A percentile compares a stretch with the other conserved stretches of the same genome.
Evolutionary conservation across 2,888 invertebrate genomes (phyloP).

Genomic region (Hyposoter didymator): DNA sequence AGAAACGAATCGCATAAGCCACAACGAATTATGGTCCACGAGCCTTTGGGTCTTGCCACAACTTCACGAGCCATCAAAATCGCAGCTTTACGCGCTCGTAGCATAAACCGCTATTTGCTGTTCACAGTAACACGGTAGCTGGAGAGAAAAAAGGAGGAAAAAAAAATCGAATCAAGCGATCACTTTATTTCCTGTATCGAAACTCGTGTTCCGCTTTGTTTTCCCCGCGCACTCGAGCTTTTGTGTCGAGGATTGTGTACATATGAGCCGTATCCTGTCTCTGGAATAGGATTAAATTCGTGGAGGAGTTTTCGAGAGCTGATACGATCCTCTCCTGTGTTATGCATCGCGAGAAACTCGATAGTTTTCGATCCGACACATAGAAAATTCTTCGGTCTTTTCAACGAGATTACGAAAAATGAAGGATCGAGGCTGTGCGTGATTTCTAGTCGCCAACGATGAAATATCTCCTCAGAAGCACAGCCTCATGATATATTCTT

Average conservation of each 20-base stretch:
- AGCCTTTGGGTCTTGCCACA: no score
- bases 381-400: constrained; percentile 18
- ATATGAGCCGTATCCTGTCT: neutral
- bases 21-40: no score
- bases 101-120: no score
- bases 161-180: neutral
- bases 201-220: neutral
- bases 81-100: no score
- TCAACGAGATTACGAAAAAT: neutral
- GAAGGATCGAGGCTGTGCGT: neutral
- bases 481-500: neutral
- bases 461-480: neutral
- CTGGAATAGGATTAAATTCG: constrained; percentile 6
- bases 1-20: no score
- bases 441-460: constrained; percentile 19
- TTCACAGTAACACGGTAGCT: neutral
- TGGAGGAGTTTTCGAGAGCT: neutral
- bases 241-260: neutral
- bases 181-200: neutral
- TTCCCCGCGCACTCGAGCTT: neutral
- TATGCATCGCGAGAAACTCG: neutral
- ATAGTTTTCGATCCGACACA: neutral
- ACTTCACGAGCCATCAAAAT: no score
- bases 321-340: neutral
- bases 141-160: neutral